Percentiles rank a stretch among this genome's conserved stretches.
Conservation (phyloP, 2,113 vertebrate species). For the Sander lucioperca region DNA sequence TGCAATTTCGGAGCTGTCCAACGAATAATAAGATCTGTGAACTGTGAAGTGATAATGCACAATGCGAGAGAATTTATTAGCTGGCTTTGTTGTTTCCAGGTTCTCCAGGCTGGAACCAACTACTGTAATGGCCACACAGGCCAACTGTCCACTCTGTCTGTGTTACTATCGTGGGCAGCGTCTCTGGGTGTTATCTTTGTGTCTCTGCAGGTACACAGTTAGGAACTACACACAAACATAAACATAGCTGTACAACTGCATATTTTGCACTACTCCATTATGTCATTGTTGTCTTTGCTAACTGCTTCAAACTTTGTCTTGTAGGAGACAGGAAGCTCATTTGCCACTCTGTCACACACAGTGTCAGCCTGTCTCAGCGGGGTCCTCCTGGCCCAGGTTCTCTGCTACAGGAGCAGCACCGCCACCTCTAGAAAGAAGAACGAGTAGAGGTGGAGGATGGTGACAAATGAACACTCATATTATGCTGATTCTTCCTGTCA, state of each 20-base stretch:
- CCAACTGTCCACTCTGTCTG: conserved; percentile 86
- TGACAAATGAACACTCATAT: background rate
- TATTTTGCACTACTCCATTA: background rate
- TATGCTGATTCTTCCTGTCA: too few relatives aligned
- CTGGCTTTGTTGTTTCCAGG: conserved; percentile 70
- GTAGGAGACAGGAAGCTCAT: conserved; percentile 83
- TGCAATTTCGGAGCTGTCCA: background rate
- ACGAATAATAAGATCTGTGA: background rate
- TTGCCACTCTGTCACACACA: conserved; percentile 77
- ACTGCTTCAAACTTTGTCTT: conserved; percentile 4
- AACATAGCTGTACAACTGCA: background rate
- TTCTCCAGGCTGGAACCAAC: conserved; percentile 85
- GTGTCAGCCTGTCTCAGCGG: conserved; percentile 84
- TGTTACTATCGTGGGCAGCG: conserved; percentile 82
- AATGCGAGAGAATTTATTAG: background rate
- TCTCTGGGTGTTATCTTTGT: conserved; percentile 83
- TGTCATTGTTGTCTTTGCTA: background rate
- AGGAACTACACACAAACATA: conserved; percentile 7
- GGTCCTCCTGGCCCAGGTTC: conserved; percentile 84
- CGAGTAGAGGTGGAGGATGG: conserved; percentile 29
- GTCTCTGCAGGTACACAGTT: conserved; percentile 84
- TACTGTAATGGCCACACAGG: conserved; percentile 85
- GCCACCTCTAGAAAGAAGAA: conserved; percentile 53
- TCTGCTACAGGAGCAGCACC: conserved; percentile 78
- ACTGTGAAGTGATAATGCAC: background rate